Conservation (phyloP, 2,113 vertebrate species). For the Pygathrix nemaeus region DNA sequence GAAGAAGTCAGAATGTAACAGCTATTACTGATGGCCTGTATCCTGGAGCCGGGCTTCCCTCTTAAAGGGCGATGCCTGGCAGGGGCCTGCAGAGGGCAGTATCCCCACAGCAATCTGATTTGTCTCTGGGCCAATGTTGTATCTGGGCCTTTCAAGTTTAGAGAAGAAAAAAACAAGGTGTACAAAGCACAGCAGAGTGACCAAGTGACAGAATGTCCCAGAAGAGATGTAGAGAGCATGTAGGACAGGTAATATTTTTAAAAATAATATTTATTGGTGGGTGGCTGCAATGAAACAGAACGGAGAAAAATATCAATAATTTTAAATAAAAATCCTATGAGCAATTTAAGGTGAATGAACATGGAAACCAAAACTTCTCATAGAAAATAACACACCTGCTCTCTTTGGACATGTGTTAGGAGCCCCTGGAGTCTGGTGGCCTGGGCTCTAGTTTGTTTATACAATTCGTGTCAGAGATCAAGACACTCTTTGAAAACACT, state of each 20-base stretch:
- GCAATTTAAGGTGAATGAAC: background rate
- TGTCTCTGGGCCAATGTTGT: fast-evolving
- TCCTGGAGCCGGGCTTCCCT: background rate
- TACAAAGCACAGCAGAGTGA: background rate
- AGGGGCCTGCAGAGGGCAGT: conserved; percentile 76
- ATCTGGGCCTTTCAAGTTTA: background rate
- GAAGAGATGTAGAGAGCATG: background rate
- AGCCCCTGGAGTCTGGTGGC: background rate
- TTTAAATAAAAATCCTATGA: background rate
- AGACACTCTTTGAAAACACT: background rate
- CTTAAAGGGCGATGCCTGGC: fast-evolving
- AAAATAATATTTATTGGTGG: background rate
- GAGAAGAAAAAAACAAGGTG: background rate
- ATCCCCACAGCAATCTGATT: background rate
- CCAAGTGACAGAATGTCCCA: background rate
- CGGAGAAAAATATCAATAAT: background rate
- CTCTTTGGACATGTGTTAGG: background rate
- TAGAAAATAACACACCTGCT: background rate
- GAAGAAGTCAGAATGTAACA: background rate
- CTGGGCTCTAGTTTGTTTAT: background rate
- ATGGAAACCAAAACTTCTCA: background rate
- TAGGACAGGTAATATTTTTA: background rate
- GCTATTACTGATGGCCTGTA: background rate
- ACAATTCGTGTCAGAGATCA: background rate
- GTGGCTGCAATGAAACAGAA: background rate